Conservation (phyloP, 2,797 vertebrate species). For the Manis pentadactyla region DNA sequence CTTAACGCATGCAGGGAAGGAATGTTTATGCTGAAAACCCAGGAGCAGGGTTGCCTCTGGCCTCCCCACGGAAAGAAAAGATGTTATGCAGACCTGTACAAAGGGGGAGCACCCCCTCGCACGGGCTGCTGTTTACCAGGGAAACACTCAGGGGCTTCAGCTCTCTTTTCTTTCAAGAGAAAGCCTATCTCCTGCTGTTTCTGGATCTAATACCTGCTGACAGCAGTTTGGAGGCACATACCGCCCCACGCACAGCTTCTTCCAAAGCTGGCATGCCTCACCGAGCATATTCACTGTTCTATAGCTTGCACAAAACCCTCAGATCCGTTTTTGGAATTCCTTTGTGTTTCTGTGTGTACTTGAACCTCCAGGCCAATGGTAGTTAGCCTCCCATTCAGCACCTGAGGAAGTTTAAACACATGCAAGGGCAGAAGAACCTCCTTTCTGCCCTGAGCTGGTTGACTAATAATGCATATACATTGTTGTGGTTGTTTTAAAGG, state of each 20-base stretch:
- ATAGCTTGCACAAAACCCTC: slow-evolving; percentile 51
- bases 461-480: neutral
- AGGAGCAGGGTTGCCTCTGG: neutral
- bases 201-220: neutral
- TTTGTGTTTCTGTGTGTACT: slow-evolving; percentile 58
- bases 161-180: neutral
- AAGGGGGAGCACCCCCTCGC: neutral
- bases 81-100: neutral
- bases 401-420: slow-evolving; percentile 64
- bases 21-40: slow-evolving; percentile 52
- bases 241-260: neutral
- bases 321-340: slow-evolving; percentile 65
- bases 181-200: slow-evolving; percentile 23
- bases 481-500: too few species aligned
- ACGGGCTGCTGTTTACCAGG: neutral
- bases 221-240: neutral
- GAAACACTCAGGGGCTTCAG: neutral
- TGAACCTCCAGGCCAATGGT: neutral
- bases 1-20: neutral
- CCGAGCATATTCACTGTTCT: slow-evolving; percentile 53
- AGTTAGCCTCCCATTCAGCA: slow-evolving; percentile 29
- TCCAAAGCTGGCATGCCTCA: slow-evolving; percentile 66
- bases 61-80: neutral
- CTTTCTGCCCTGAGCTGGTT: neutral
- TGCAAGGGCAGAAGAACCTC: neutral